Conservation (phyloP, 2,113 vertebrate genomes). For the Ochotona curzoniae region DNA sequence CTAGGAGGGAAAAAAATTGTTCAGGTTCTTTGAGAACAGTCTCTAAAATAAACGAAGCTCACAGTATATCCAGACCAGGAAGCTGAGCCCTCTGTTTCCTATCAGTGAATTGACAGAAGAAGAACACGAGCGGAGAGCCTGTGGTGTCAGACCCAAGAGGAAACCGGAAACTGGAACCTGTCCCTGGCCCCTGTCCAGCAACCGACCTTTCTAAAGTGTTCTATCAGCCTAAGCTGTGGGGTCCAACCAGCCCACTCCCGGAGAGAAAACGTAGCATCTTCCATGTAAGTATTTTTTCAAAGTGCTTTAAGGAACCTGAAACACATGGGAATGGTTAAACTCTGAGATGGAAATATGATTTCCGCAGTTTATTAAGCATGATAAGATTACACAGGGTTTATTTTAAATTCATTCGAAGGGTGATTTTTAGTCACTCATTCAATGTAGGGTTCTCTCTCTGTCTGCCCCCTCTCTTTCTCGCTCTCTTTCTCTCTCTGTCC, state of each 20-base stretch:
- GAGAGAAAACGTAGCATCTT: slow-evolving; percentile 43
- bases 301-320: slow-evolving; percentile 45
- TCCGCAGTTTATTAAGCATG: slow-evolving; percentile 66
- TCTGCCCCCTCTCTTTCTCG: neutral
- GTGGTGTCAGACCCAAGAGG: neutral
- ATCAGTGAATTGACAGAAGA: neutral
- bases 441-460: neutral
- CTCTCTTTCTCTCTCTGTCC: neutral
- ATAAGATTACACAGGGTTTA: slow-evolving; percentile 72
- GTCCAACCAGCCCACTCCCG: neutral
- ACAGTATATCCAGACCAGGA: neutral
- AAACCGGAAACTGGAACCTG: neutral
- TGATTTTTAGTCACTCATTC: neutral
- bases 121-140: neutral
- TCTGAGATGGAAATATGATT: slow-evolving; percentile 62
- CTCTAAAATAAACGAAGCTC: neutral
- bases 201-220: slow-evolving; percentile 5
- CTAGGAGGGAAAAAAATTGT: neutral
- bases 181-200: slow-evolving; percentile 15
- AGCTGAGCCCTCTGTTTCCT: neutral
- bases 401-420: slow-evolving; percentile 74
- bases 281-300: neutral
- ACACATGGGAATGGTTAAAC: slow-evolving; percentile 62
- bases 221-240: neutral
- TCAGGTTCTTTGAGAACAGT: neutral